Conservation (phyloP, 1,140 invertebrate species). For the Drosophila arizonae region DNA sequence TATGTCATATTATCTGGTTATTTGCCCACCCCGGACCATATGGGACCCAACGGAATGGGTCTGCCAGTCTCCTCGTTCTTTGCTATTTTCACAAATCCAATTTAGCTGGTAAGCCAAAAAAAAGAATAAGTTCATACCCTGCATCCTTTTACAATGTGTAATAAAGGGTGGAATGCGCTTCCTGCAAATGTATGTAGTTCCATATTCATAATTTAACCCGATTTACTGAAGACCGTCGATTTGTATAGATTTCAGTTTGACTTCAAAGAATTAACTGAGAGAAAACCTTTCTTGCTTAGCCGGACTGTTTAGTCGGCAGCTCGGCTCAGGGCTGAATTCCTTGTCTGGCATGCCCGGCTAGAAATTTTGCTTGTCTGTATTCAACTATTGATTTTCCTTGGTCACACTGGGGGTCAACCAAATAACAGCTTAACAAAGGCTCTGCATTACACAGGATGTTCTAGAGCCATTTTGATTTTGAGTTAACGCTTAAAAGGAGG, state of each 20-base stretch:
- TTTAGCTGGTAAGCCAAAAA: slow-evolving; percentile 67
- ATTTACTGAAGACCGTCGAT: too few relatives aligned
- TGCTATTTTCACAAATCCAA: slow-evolving; percentile 55
- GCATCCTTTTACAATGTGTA: not conserved
- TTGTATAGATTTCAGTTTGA: too few relatives aligned
- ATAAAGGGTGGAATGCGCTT: too few relatives aligned
- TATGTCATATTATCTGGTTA: slow-evolving; percentile 68
- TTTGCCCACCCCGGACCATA: slow-evolving; percentile 20
- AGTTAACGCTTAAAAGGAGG: not conserved
- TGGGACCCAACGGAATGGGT: slow-evolving; percentile 14
- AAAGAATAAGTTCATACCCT: not conserved
- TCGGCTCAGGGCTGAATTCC: too few relatives aligned
- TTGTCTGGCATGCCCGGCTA: too few relatives aligned
- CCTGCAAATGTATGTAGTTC: too few relatives aligned
- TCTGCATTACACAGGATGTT: not conserved
- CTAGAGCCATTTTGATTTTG: not conserved
- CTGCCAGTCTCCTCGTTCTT: too few relatives aligned
- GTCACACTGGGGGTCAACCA: slow-evolving; percentile 1
- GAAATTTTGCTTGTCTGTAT: slow-evolving; percentile 12
- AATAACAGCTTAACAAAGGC: not conserved
- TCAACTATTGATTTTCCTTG: slow-evolving; percentile 62
- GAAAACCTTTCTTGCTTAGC: too few relatives aligned
- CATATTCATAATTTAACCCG: too few relatives aligned
- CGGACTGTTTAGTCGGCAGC: too few relatives aligned
- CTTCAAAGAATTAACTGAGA: too few relatives aligned